Conservation (phyloP, 2,113 vertebrate genomes). For the Pithys albifrons region DNA sequence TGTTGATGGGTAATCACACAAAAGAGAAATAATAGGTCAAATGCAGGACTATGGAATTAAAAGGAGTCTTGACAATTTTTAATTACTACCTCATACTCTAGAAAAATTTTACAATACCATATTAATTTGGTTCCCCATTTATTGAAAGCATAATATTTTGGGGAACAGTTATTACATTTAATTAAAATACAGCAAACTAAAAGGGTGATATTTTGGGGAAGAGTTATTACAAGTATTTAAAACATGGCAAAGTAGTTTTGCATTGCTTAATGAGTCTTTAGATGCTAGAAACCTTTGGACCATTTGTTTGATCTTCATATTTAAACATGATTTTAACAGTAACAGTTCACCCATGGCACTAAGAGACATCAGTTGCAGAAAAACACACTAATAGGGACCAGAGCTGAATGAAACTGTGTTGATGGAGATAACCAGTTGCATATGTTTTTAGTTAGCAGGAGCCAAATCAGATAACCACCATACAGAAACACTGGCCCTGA, state of each 20-base stretch:
- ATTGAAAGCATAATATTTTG: neutral
- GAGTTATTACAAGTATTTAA: neutral
- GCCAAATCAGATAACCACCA: conserved; percentile 58
- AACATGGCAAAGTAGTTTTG: conserved; percentile 8
- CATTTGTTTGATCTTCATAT: conserved; percentile 69
- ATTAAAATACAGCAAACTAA: conserved; percentile 6
- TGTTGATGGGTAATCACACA: neutral
- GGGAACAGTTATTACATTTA: neutral
- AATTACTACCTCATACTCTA: neutral
- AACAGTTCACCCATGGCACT: conserved; percentile 67
- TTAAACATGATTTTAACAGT: conserved; percentile 71
- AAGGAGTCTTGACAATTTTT: neutral
- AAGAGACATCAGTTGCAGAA: conserved; percentile 69
- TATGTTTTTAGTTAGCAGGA: conserved; percentile 62
- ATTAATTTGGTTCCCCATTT: neutral
- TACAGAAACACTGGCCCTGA: conserved; percentile 19
- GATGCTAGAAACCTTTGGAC: conserved; percentile 51
- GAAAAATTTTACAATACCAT: neutral
- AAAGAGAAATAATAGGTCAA: neutral
- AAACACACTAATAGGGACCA: conserved; percentile 57
- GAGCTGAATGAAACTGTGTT: conserved; percentile 70
- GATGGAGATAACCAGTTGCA: conserved; percentile 68
- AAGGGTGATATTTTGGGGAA: neutral
- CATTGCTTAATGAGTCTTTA: conserved; percentile 21
- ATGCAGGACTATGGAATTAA: neutral